phyloP scores from a whole-genome alignment of 2,113 vertebrate genomes.

The Antechinus stuartii region DNA sequence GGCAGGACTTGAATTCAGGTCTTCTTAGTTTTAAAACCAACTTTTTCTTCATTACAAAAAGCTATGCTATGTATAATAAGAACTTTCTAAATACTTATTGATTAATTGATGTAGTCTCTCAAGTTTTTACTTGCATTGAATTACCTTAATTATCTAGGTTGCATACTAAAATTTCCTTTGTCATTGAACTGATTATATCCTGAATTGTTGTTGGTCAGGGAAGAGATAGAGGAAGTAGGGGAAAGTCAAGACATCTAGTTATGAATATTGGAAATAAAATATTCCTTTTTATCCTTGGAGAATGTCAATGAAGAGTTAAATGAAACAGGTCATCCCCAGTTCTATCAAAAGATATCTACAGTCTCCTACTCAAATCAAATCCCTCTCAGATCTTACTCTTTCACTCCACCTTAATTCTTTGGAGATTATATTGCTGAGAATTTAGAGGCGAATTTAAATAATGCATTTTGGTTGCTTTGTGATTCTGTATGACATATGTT shows the following conservation, averaged over 20 bases:
- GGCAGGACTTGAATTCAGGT: not conserved
- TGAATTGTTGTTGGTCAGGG: not conserved
- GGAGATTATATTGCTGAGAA: constrained; percentile 7
- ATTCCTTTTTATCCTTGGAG: not conserved
- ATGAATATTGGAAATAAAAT: not conserved
- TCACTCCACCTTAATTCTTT: not conserved
- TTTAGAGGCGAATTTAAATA: constrained; percentile 50
- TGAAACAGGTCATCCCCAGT: not conserved
- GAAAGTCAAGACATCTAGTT: not conserved
- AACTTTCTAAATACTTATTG: not conserved
- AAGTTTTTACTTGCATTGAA: not conserved
- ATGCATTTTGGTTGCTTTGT: constrained; percentile 30
- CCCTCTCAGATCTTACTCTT: not conserved
- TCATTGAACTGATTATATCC: not conserved
- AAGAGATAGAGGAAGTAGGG: not conserved
- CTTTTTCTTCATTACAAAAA: not conserved
- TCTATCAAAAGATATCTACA: not conserved
- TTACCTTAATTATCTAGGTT: not conserved
- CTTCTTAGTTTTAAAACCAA: not conserved
- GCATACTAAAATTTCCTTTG: not conserved
- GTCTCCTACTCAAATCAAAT: not conserved
- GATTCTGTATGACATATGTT: constrained; percentile 46
- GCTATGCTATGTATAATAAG: not conserved
- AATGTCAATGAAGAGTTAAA: not conserved
- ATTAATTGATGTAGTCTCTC: not conserved